Base-by-base conservation (phyloP, 2,113 vertebrate species). In the Riparia riparia region DNA sequence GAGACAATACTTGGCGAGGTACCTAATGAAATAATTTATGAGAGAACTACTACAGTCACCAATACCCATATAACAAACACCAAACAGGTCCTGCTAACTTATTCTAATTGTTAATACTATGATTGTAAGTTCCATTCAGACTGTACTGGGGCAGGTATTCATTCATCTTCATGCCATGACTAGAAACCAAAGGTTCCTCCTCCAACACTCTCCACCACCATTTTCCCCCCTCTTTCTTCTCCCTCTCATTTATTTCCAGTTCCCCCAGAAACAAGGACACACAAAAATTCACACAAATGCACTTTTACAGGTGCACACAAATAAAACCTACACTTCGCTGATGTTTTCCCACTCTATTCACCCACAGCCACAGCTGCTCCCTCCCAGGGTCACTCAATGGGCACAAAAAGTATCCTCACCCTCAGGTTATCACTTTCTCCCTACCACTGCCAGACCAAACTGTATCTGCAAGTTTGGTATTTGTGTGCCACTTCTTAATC, bases 301-400 rank as follows among this genome's bases (percentile, higher is more conserved):
- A 84, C 34, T 65, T 81, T 25, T 4, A 29, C 0, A 44, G 58
- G 18, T 1, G 1, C 45, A 58, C 2, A 3, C 11, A 45, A 41
- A 39, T 18, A 19, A 51, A 28, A 7, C 12, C 34, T 1, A 2
- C 19, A 5, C 8, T 47, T 42, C 25, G 47, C 49, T 68, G 61
- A 4, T 17, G 24, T 3, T 29, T 53, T 31, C 56, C 54, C 22
- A 19, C 45, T 7, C 49, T 20, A n/a, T 5, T 34, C 39, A 15
- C 20, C 31, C 53, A 16, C 2, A 37, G 7, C 58, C 22, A 10
- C 3, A 1, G n/a, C 51, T 56, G 4, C 24, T 58, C 56, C 41
- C 47, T 24, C 66, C 61, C 58, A 44, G 31, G 18, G 25, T 24
- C 78, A 18, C 56, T 20, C 32, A 10, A 19, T 72, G n/a, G 25